Evolutionary conservation across 2,797 vertebrate genomes (phyloP).

Genomic region (Sparus aurata): DNA sequence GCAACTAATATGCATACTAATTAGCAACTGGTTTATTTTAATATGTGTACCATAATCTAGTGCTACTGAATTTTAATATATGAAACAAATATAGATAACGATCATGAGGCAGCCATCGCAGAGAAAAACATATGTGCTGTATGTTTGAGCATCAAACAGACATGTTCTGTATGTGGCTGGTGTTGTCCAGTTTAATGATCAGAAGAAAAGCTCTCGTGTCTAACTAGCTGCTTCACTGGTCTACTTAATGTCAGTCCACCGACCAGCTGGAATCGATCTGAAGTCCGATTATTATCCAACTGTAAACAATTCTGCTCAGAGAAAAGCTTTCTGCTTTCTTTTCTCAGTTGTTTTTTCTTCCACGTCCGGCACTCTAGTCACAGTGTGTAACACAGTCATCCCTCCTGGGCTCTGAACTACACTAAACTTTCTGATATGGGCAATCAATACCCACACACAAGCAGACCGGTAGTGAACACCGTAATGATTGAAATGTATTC

Average conservation of each 20-base stretch:
- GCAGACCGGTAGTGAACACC: not conserved
- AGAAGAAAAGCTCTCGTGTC: constrained; percentile 61
- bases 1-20: no score
- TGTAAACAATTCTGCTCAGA: constrained; percentile 55
- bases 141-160: constrained; percentile 20
- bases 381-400: constrained; percentile 5
- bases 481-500: not conserved
- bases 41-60: no score
- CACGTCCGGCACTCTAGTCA: constrained; percentile 12
- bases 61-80: not conserved
- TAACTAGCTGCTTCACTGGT: constrained; percentile 76
- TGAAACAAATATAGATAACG: not conserved
- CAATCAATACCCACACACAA: not conserved
- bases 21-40: no score
- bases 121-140: not conserved
- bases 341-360: constrained; percentile 27
- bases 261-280: constrained; percentile 59
- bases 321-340: constrained; percentile 45
- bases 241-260: constrained; percentile 66
- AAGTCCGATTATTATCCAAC: constrained; percentile 44
- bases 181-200: constrained; percentile 55
- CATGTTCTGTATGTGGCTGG: constrained; percentile 2
- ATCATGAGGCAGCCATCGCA: not conserved
- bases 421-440: constrained; percentile 19
- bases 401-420: not conserved